Base-by-base conservation (phyloP, 2,113 vertebrate genomes). In the Istiophorus platypterus region DNA sequence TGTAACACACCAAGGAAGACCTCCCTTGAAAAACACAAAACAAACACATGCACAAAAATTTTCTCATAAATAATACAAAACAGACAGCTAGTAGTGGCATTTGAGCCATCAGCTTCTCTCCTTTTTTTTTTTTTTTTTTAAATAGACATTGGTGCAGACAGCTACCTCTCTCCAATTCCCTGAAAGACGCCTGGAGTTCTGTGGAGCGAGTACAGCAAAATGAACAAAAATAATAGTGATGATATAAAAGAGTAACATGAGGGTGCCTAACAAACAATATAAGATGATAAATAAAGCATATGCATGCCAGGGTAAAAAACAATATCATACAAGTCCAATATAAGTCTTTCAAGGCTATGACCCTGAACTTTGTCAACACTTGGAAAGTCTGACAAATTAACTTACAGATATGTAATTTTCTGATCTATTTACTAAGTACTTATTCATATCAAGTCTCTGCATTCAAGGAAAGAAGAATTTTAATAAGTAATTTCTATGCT, bases 161-260 rank as follows among this genome's bases (percentile, higher is more conserved):
- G 80, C 90, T 96, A 96, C 95, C 95, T 96, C 95, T 95, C 95
- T 94, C 95, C 95, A 95, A 92, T 95, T 95, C 78, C 94, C 94
- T 84, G 94, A 59, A 78, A 95, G 92, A 89, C 93, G 93, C 76
- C 95, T 90, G 81, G 95, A 93, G 69, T 90, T 94, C 95, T 96
- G 94, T 89, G 89, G 78, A 89, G 77, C 69, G 80, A 90, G 91
- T 86, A 74, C 65, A 92, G 82, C 76, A 87, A 77, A 85, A 80
- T 73, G 51, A 70, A 81, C 63, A 62, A 84, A 45, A 80, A 58
- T 6, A 66, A 70, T 57, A 52, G 71, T 9, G 26, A 49, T 20
- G 39, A 72, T 27, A 77, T 41, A 14, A 74, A 76, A 56, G 24
- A 54, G 26, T 56, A 66, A 68, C 26, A 80, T 71, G 37, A 81